phyloP scores from a whole-genome alignment of 2,888 invertebrate genomes.

The Drymonia ruficornis region DNA sequence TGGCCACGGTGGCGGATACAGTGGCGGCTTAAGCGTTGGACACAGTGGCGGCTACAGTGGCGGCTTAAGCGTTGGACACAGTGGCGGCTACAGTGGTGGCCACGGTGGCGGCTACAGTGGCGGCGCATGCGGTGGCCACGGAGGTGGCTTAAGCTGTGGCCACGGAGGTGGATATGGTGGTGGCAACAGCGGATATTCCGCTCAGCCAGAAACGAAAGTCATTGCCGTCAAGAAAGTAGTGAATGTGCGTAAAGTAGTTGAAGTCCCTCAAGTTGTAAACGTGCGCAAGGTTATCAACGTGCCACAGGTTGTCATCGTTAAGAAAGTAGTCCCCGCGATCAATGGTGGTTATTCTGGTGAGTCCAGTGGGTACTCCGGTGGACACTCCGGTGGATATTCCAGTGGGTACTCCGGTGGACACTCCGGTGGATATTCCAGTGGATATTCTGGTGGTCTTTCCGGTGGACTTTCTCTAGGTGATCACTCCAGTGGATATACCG shows the following conservation, averaged over 20 bases:
- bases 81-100: too few species aligned
- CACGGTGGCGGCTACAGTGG: conserved; percentile 7
- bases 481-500: background rate
- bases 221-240: conserved; percentile 46
- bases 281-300: conserved; percentile 48
- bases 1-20: background rate
- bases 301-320: conserved; percentile 49
- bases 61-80: too few species aligned
- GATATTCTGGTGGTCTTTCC: background rate
- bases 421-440: background rate
- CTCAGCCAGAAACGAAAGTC: too few species aligned
- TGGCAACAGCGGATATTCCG: conserved; percentile 25
- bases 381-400: background rate
- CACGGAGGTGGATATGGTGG: too few species aligned
- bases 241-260: conserved; percentile 35
- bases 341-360: background rate
- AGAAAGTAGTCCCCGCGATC: conserved; percentile 34
- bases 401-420: background rate
- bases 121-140: conserved; percentile 7
- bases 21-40: too few species aligned
- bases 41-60: too few species aligned
- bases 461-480: too few species aligned
- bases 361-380: background rate
- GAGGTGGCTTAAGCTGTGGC: conserved; percentile 7
- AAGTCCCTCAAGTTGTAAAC: conserved; percentile 42